Conservation (phyloP, 2,797 vertebrate species). For the Columba guinea region DNA sequence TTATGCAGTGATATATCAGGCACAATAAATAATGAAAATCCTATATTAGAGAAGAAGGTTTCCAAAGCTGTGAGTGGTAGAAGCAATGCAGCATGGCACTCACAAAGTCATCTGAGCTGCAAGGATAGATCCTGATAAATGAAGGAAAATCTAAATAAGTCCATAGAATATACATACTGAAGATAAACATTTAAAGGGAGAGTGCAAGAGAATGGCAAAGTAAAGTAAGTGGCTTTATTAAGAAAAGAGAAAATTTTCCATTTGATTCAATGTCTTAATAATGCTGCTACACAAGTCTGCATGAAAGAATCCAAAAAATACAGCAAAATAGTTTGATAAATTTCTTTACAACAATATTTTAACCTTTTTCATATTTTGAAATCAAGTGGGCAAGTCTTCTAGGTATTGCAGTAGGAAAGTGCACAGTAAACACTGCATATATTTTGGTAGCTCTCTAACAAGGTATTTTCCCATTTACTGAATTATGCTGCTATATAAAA, state of each 20-base stretch:
- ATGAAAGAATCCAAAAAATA: not conserved
- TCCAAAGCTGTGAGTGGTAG: not conserved
- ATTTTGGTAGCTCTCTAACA: not conserved
- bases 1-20: not conserved
- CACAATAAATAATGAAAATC: not conserved
- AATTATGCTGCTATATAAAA: not conserved
- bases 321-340: not conserved
- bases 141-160: not conserved
- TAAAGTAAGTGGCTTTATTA: not conserved
- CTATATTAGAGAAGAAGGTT: not conserved
- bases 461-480: not conserved
- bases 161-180: not conserved
- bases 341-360: not conserved
- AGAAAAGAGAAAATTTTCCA: not conserved
- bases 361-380: not conserved
- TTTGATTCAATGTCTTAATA: not conserved
- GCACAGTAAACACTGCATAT: not conserved
- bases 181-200: not conserved
- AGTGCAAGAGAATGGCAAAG: not conserved
- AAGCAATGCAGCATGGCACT: not conserved
- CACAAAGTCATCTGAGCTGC: not conserved
- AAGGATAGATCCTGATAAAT: not conserved
- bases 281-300: not conserved
- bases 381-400: not conserved
- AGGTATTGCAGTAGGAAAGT: not conserved